Percentiles rank a stretch among this genome's conserved stretches.
Evolutionary conservation across 2,797 vertebrate genomes (phyloP).

Genomic region (Gymnocypris eckloni): DNA sequence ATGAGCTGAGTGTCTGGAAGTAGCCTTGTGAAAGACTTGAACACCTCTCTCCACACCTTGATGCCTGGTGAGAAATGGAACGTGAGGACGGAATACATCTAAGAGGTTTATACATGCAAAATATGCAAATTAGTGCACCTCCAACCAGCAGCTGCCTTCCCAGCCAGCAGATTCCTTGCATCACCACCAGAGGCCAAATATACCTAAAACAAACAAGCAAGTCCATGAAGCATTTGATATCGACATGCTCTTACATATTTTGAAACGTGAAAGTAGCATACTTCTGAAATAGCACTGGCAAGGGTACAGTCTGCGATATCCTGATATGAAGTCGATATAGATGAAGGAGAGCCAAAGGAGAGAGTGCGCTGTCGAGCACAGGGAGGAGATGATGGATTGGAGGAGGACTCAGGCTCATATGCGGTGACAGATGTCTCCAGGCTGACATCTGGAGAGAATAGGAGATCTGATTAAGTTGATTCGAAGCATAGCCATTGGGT

Average conservation of each 20-base stretch:
- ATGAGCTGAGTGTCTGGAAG: slow-evolving; percentile 85
- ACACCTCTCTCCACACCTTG: slow-evolving; percentile 88
- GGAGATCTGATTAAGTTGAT: background rate
- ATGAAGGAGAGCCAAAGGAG: slow-evolving; percentile 77
- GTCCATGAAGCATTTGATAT: slow-evolving; percentile 27
- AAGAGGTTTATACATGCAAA: background rate
- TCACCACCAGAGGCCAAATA: slow-evolving; percentile 88
- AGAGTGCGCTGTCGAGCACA: slow-evolving; percentile 73
- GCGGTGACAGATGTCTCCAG: slow-evolving; percentile 60
- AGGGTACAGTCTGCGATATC: slow-evolving; percentile 86
- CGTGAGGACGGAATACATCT: background rate
- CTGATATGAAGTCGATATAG: slow-evolving; percentile 82
- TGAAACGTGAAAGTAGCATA: background rate
- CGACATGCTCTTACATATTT: background rate
- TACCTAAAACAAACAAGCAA: slow-evolving; percentile 76
- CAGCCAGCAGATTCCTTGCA: slow-evolving; percentile 82
- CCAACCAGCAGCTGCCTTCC: slow-evolving; percentile 87
- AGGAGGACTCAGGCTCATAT: slow-evolving; percentile 71
- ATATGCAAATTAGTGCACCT: slow-evolving; percentile 74
- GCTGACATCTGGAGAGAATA: slow-evolving; percentile 68
- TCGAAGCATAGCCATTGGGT: background rate
- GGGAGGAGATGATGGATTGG: slow-evolving; percentile 66
- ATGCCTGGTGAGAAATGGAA: slow-evolving; percentile 75
- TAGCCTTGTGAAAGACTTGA: slow-evolving; percentile 88
- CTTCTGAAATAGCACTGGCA: slow-evolving; percentile 84